Conservation (phyloP, 2,113 vertebrate species). For the Aspidoscelis tigris region DNA sequence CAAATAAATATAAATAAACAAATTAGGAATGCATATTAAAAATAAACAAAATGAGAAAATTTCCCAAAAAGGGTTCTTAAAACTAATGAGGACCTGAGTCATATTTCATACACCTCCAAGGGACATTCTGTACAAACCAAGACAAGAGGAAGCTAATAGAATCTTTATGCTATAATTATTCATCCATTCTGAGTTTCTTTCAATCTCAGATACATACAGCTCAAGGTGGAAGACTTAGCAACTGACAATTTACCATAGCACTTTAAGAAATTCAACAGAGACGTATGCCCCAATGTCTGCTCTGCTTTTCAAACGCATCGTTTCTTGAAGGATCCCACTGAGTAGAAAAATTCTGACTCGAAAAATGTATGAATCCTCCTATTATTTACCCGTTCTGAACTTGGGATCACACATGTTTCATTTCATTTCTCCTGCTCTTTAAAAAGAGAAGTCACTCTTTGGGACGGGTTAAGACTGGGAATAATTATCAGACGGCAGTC, state of each 20-base stretch:
- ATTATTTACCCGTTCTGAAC: conserved; percentile 67
- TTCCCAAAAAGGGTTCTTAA: conserved; percentile 32
- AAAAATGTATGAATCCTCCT: conserved; percentile 65
- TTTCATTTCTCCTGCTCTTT: conserved; percentile 81
- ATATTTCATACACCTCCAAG: conserved; percentile 65
- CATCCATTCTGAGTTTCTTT: conserved; percentile 61
- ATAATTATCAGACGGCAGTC: conserved; percentile 90
- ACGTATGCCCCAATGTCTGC: background rate
- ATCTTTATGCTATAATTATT: conserved; percentile 67
- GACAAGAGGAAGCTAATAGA: conserved; percentile 63
- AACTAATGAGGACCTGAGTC: conserved; percentile 58
- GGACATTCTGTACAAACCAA: conserved; percentile 66
- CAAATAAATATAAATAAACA: too few relatives aligned
- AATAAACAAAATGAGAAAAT: conserved; percentile 66
- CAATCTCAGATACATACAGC: conserved; percentile 55
- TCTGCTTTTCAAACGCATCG: conserved; percentile 22
- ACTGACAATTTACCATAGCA: conserved; percentile 37
- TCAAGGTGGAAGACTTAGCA: conserved; percentile 49
- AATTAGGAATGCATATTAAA: conserved; percentile 37
- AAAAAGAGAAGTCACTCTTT: conserved; percentile 73
- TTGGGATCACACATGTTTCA: conserved; percentile 25
- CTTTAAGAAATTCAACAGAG: conserved; percentile 54
- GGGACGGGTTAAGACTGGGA: conserved; percentile 79
- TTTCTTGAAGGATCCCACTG: conserved; percentile 63
- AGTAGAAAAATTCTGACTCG: conserved; percentile 47